Evolutionary conservation across 1,140 invertebrate species (phyloP).

Genomic region (Nylanderia fulva): DNA sequence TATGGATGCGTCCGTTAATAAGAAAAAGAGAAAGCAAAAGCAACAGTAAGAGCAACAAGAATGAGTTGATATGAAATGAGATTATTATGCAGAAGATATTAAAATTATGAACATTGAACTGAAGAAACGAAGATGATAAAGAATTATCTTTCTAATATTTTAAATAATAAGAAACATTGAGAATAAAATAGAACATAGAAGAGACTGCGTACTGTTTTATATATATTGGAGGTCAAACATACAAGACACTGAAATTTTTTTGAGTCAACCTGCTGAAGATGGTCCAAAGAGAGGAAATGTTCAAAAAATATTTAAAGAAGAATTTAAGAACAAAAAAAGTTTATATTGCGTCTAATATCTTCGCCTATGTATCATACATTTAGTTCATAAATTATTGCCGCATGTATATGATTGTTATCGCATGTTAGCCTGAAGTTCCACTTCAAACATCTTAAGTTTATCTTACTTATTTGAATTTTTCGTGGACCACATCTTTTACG

Average conservation of each 20-base stretch:
- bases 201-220: too few relatives aligned
- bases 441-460: background rate
- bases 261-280: too few relatives aligned
- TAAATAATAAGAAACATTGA: too few relatives aligned
- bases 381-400: background rate
- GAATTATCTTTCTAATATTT: background rate
- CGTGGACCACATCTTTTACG: background rate
- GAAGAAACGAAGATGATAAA: background rate
- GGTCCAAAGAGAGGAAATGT: too few relatives aligned
- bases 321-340: too few relatives aligned
- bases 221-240: too few relatives aligned
- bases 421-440: background rate
- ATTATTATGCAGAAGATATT: background rate
- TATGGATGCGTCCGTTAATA: conserved; percentile 86
- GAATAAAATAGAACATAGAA: background rate
- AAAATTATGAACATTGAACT: background rate
- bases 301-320: too few relatives aligned
- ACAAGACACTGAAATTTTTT: too few relatives aligned
- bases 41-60: conserved; percentile 67
- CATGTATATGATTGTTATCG: background rate
- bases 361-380: too few relatives aligned
- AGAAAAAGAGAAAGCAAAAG: conserved; percentile 83
- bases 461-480: conserved; percentile 14
- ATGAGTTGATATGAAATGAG: background rate
- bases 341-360: too few relatives aligned